Conservation (phyloP, 2,888 invertebrate genomes). For the Julus scandinavius region DNA sequence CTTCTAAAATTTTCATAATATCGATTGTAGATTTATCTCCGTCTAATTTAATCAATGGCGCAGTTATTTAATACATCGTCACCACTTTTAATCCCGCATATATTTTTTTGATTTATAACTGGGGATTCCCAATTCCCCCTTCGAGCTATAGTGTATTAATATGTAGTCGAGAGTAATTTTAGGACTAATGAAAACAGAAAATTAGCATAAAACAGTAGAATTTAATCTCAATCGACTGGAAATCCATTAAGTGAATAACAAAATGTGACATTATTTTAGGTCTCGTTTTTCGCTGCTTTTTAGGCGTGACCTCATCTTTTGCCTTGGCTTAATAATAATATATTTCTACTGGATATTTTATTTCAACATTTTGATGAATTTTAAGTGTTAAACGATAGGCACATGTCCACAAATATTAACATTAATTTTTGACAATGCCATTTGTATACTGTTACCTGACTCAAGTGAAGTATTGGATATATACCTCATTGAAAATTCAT, state of each 20-base stretch:
- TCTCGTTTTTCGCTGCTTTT: conserved; percentile 17
- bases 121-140: conserved; percentile 35
- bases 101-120: conserved; percentile 25
- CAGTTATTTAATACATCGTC: conserved; percentile 11
- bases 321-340: not conserved
- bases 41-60: conserved; percentile 29
- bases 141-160: not conserved
- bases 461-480: too few relatives aligned
- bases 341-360: not conserved
- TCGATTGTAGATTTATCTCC: conserved; percentile 42
- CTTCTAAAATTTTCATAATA: not conserved
- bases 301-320: not conserved
- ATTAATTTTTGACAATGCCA: not conserved
- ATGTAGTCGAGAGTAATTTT: not conserved
- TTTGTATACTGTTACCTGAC: not conserved
- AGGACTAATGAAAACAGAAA: not conserved
- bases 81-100: conserved; percentile 4
- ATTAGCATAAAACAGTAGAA: conserved; percentile 29
- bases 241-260: not conserved
- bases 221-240: conserved; percentile 23
- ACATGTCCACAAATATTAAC: not conserved
- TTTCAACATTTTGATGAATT: not conserved
- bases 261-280: not conserved
- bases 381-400: conserved; percentile 20
- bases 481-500: not conserved